Evolutionary conservation across 2,113 vertebrate genomes (phyloP).

Genomic region (Scolopax mira): DNA sequence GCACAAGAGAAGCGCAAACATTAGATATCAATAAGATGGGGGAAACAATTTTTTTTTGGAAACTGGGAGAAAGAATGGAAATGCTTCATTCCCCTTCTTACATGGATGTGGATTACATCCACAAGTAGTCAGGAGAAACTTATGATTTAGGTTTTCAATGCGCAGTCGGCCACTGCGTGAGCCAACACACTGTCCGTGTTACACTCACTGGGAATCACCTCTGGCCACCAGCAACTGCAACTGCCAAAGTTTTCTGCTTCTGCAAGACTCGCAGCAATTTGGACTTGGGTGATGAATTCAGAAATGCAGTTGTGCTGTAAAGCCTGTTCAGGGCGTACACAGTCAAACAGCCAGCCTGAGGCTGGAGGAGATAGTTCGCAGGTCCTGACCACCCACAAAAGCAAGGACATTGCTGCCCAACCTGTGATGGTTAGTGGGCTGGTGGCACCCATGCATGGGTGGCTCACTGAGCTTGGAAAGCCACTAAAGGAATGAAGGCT

Average conservation of each 20-base stretch:
- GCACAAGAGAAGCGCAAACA: not conserved
- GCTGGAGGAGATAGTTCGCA: not conserved
- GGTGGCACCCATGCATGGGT: accelerated
- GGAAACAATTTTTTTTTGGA: slow-evolving; percentile 14
- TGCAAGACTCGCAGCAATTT: slow-evolving; percentile 32
- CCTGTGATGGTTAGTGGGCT: accelerated
- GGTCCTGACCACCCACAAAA: not conserved
- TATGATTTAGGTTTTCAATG: slow-evolving; percentile 51
- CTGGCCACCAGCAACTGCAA: slow-evolving; percentile 14
- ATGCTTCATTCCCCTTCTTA: slow-evolving; percentile 33
- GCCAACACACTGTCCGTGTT: slow-evolving; percentile 13
- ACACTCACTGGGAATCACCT: slow-evolving; percentile 26
- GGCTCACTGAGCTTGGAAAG: not conserved
- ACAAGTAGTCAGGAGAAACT: slow-evolving; percentile 8
- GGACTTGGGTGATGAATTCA: slow-evolving; percentile 43
- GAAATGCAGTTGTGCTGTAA: slow-evolving; percentile 35
- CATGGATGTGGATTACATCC: not conserved
- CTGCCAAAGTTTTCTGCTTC: slow-evolving; percentile 18
- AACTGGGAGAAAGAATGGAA: not conserved
- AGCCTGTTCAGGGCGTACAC: not conserved
- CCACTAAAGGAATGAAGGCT: not conserved
- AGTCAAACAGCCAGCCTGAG: not conserved
- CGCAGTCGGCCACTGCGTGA: slow-evolving; percentile 24
- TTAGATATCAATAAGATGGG: not conserved
- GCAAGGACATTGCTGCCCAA: not conserved